Evolutionary conservation across 2,797 vertebrate species (phyloP).

Genomic region (Phrynocephalus guinanensis): DNA sequence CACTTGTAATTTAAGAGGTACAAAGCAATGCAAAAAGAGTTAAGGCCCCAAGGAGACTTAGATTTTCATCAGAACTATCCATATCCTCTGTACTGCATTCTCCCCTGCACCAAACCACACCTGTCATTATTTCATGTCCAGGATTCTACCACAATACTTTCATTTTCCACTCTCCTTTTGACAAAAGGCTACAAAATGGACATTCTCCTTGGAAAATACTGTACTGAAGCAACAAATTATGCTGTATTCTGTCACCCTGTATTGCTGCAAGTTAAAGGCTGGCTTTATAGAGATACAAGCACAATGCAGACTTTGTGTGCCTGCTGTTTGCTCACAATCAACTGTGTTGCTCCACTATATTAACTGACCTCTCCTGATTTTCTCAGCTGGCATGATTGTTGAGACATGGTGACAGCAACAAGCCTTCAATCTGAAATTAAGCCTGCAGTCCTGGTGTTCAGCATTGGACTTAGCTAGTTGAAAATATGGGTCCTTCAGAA

Average conservation of each 20-base stretch:
- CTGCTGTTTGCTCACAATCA: not conserved
- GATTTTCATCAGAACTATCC: not conserved
- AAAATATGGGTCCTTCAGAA: not conserved
- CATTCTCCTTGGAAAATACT: conserved; percentile 8
- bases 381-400: conserved; percentile 10
- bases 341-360: not conserved
- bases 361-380: conserved; percentile 13
- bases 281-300: not conserved
- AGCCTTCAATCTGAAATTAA: conserved; percentile 3
- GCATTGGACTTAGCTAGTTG: not conserved
- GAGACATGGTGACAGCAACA: not conserved
- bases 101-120: not conserved
- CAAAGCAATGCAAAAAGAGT: not conserved
- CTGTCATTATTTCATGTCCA: not conserved
- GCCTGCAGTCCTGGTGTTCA: not conserved
- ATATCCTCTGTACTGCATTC: not conserved
- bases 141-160: not conserved
- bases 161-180: not conserved
- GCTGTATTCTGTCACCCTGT: not conserved
- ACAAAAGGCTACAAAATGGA: not conserved
- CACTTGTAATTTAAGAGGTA: not conserved
- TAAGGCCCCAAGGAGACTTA: not conserved
- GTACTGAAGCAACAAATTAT: conserved; percentile 3
- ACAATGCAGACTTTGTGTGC: not conserved
- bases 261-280: not conserved